phyloP scores from a whole-genome alignment of 2,797 vertebrate genomes.

The Pitangus sulphuratus region DNA sequence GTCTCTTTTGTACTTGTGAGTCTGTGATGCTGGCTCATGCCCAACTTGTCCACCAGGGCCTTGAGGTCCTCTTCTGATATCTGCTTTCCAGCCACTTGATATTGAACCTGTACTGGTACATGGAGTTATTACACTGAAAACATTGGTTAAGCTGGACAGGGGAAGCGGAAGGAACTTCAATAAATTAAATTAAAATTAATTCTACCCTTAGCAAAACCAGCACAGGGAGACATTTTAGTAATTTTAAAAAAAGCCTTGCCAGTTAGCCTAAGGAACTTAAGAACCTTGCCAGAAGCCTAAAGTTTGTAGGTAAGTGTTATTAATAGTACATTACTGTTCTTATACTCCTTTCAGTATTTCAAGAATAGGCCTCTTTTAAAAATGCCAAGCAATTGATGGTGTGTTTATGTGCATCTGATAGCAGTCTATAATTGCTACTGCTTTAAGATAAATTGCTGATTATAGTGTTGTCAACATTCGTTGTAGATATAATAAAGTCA shows the following conservation, averaged over 20 bases:
- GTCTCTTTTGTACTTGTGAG: not conserved
- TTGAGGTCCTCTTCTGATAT: not conserved
- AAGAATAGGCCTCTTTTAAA: not conserved
- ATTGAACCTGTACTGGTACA: not conserved
- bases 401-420: not conserved
- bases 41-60: not conserved
- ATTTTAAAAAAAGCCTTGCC: not conserved
- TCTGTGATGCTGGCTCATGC: fast-evolving
- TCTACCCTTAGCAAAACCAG: not conserved
- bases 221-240: not conserved
- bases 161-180: not conserved
- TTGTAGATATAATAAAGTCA: not conserved
- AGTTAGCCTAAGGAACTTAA: not conserved
- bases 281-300: not conserved
- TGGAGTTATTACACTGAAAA: not conserved
- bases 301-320: not conserved
- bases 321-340: not conserved
- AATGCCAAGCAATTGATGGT: not conserved
- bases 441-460: not conserved
- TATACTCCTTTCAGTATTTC: not conserved
- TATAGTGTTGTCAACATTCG: not conserved
- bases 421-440: not conserved
- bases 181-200: not conserved
- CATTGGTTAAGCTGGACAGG: not conserved
- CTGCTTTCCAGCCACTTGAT: not conserved